Base-by-base conservation (phyloP, 2,888 invertebrate genomes). In the Drosophila nigricruria region DNA sequence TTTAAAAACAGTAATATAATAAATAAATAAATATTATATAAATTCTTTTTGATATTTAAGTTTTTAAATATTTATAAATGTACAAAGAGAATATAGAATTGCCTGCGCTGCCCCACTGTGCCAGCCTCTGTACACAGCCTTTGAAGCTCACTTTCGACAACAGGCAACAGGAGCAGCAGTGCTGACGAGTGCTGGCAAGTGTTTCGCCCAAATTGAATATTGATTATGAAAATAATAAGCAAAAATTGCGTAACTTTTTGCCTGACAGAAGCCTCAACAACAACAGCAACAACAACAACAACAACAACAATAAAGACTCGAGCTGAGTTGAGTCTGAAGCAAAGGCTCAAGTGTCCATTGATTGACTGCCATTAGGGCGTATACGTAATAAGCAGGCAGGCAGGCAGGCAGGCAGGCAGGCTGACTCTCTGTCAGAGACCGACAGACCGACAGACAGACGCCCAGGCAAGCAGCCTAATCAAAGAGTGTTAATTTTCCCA, bases 211-310 rank as follows among this genome's bases (percentile, higher is more conserved):
- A 87, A 90, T 90, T 90, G 86, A 87, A 87, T 90, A 90, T 87
- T 87, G 86, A 90, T 87, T 87, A 89, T 90, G 90, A 90, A 90
- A 88, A 89, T 90, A 90, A 90, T 87, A 90, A 90, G 89, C 90
- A 88, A 87, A 87, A 84, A 89, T 89, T 89, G 84, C 85, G 88
- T 84, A 84, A 89, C 85, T 84, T 83, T 81, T 65, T 72, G 82
- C 89, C 82, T 82, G 88, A 81, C 88, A 89, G 76, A 68, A 82
- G 65, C 74, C 68, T 20, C 63, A 78, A 25, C 42, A 53, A 38
- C 30, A 42, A 12, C 73, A 74, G 23, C 38, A 62, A 23, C 25
- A 63, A 27, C 73, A 71, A 25, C 38, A 59, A 25, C 20, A 36
- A 25, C 53, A 50, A 61, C 68, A 60, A 38, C 43, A 56, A 18